A percentile compares a stretch with the other conserved stretches of the same genome.
Conservation (phyloP, 2,888 invertebrate genomes). For the Eubasilissa splendida region DNA sequence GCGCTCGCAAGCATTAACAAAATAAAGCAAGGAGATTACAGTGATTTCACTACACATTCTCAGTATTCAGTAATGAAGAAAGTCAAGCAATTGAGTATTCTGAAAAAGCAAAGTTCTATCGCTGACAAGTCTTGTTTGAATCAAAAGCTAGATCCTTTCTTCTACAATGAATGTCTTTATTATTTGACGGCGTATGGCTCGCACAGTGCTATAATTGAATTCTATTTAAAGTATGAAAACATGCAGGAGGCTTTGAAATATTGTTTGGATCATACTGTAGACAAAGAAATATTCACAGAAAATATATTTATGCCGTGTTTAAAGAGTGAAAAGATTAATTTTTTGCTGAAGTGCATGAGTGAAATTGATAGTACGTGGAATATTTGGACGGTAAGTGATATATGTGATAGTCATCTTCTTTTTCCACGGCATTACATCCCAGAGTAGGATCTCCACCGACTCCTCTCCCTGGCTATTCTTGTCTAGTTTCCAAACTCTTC, state of each 20-base stretch:
- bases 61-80: constrained; percentile 64
- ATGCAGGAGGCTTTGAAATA: constrained; percentile 80
- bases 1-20: constrained; percentile 73
- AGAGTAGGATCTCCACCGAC: too few species aligned
- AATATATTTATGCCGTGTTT: constrained; percentile 79
- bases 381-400: constrained; percentile 76
- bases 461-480: too few species aligned
- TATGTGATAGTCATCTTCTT: too few species aligned
- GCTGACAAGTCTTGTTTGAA: constrained; percentile 64
- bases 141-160: constrained; percentile 71
- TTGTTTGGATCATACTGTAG: constrained; percentile 78
- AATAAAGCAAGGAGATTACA: constrained; percentile 73
- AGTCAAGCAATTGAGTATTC: constrained; percentile 68
- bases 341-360: constrained; percentile 77
- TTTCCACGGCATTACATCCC: too few species aligned
- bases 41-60: constrained; percentile 68
- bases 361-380: constrained; percentile 78
- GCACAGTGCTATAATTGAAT: constrained; percentile 81
- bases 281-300: constrained; percentile 82
- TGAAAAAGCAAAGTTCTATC: constrained; percentile 61
- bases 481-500: too few species aligned
- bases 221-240: constrained; percentile 82
- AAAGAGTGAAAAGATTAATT: constrained; percentile 75
- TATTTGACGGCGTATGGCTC: constrained; percentile 88
- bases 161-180: constrained; percentile 85